phyloP scores from a whole-genome alignment of 1,140 invertebrate species.

The Drosophila guanche region DNA sequence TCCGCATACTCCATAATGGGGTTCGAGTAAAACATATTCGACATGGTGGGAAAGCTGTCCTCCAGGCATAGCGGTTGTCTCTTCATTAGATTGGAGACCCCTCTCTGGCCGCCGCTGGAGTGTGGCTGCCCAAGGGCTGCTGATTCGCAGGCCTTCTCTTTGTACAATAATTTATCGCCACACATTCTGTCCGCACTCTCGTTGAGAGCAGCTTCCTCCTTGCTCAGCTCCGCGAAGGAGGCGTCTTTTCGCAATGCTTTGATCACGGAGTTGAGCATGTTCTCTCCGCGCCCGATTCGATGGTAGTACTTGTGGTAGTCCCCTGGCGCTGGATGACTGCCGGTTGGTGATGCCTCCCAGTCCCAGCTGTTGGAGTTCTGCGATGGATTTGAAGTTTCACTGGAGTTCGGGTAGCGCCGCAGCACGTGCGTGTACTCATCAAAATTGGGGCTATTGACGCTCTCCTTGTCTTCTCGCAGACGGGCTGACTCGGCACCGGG shows the following conservation, averaged over 20 bases:
- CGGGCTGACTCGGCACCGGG: conserved; percentile 31
- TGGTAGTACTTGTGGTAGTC: conserved; percentile 62
- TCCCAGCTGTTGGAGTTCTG: conserved; percentile 74
- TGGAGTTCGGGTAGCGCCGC: conserved; percentile 66
- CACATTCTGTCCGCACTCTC: conserved; percentile 52
- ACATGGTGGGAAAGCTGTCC: conserved; percentile 31
- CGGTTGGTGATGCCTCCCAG: conserved; percentile 55
- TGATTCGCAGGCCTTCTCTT: conserved; percentile 51
- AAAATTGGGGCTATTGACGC: conserved; percentile 51
- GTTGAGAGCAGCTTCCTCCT: conserved; percentile 60
- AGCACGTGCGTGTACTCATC: conserved; percentile 58
- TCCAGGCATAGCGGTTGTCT: conserved; percentile 61
- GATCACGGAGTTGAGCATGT: conserved; percentile 72
- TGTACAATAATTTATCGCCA: conserved; percentile 63
- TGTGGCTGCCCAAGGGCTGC: conserved; percentile 25
- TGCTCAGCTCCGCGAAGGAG: conserved; percentile 51
- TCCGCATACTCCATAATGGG: conserved; percentile 44
- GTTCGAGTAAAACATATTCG: conserved; percentile 47
- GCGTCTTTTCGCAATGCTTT: conserved; percentile 69
- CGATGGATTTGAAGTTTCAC: conserved; percentile 70
- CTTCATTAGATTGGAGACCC: conserved; percentile 55
- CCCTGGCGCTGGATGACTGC: conserved; percentile 24
- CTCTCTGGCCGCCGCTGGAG: too few relatives aligned
- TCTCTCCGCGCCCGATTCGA: conserved; percentile 55
- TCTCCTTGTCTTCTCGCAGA: conserved; percentile 54